Base-by-base conservation (phyloP, 2,797 vertebrate genomes). In the Arctocebus calabarensis region DNA sequence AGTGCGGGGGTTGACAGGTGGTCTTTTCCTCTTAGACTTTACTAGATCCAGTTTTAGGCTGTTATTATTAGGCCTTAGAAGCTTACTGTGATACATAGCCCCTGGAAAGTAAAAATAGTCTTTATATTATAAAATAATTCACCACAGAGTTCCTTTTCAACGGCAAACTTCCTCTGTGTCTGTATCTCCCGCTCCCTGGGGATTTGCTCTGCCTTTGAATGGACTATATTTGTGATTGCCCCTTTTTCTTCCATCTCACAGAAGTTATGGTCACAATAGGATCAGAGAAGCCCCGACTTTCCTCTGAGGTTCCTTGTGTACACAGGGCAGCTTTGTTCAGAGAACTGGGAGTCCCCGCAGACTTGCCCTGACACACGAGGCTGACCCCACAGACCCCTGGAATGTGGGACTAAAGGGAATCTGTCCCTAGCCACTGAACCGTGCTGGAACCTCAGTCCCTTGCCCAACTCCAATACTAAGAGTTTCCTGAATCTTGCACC, bases 171-270 rank as follows among this genome's bases (percentile, higher is more conserved):
- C 95, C 34, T 59, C 32, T 22, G 7, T 29, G 5, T 12, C 66
- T n/a, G 29, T 27, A 5, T 19, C 6, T 82, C 64, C 83, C 62
- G 45, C 86, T 68, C 20, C 43, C 59, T 32, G 29, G 32, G 43
- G n/a, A 68, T 61, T 59, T 55, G 14, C 68, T 82, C 66, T 93
- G 52, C n/a, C 74, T 95, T 97, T 96, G 75, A 89, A n/a, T 84
- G 6, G 70, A 84, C 71, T 88, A 5, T 83, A 55, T 90, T 92
- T 95, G 64, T 90, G n/a, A 68, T 90, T n/a, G 9, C 17, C 84
- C 27, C 7, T 85, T 90, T 90, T 74, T 83, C 74, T 73, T 77
- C 71, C 23, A 29, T 62, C 19, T 83, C 68, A 83, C 52, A n/a
- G 32, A 70, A 3, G 25, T 52, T 85, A 64, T 66, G 78, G 59